Evolutionary conservation across 1,140 invertebrate genomes (phyloP), one percentile per base, ranked within the genome.

Genomic region (Prorops nasuta): DNA sequence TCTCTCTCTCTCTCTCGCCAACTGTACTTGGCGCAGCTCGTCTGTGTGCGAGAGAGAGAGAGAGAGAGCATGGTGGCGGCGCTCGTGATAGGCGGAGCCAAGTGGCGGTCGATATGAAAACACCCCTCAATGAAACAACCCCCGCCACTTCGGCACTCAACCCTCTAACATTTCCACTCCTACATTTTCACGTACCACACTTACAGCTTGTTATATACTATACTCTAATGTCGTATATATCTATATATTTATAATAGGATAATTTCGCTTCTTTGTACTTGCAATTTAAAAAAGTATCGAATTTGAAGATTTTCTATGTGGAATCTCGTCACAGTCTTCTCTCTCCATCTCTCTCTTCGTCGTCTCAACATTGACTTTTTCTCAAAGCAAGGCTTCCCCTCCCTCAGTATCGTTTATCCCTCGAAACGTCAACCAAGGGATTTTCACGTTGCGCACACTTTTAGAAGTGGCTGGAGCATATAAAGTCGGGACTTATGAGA

Each of bases 21-120:
- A n/a, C n/a, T n/a, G n/a, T n/a, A n/a, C n/a, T n/a, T n/a, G n/a
- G n/a, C n/a, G n/a, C n/a, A n/a, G n/a, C n/a, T n/a, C n/a, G n/a
- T n/a, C n/a, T n/a, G 19, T 4, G 34, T 17, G 39, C 16, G 41
- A 45, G 49, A 56, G 45, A 50, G 46, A 36, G 41, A 28, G 24
- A 28, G 24, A 28, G 24, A 4, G 24, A 10, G 4, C n/a, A 14
- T 37, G 41, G 42, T 31, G 19, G 44, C 49, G 24, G 35, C 21
- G 28, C 22, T 21, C 22, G 10, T 6, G 49, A 52, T 51, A 56
- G 65, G 65, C 60, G 65, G 65, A 65, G 63, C 58, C 54, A 58
- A 61, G 60, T 59, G 45, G 44, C 56, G 65, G 65, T 67, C 65
- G 65, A 67, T 67, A 67, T 63, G 60, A 67, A n/a, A 65, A 61